Base-by-base conservation (phyloP, 92 coral and sea anemone species). In the Phenganax subtilis region DNA sequence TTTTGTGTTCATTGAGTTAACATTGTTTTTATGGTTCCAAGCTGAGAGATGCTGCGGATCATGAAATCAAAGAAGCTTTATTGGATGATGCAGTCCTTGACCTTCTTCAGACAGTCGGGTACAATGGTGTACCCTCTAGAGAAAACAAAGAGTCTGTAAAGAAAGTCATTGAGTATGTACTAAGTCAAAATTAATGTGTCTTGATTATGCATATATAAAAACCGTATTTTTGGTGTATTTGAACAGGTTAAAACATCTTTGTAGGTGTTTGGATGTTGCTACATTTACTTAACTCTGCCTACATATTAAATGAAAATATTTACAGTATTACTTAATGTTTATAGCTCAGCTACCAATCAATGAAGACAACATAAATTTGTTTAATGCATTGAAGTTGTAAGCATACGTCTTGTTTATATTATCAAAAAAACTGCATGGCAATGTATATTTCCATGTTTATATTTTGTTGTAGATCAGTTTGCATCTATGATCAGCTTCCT, bases 401-500 rank as follows among this genome's bases (percentile, higher is more conserved):
- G 47, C 47, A 5, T 37, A 5, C 47, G 5, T 37, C 47, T 37
- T 37, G 47, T 5, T 37, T 37, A 37, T 37, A 37, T 1, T 37
- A 37, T 1, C 47, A 37, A 5, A 37, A 37, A 37, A 37, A 20
- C 25, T 37, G 5, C 47, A 5, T 37, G 2, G 47, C 47, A 37
- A 37, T 37, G 5, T 37, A 37, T 37, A 37, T 37, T 37, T 37
- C 5, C 47, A 2, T 1, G 2, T 37, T 37, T 37, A 37, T 37
- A 1, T 37, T 37, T 37, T 37, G 47, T 59, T 81, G 27, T 85
- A 86, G 89, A 79, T 84, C 89, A 78, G 82, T 86, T n/a, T 86
- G 89, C 72, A 86, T 86, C 78, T 30, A 86, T 86, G 89, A 86
- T 54, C 86, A 86, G 84, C 30, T 80, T 27, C 86, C 84, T 51